A percentile compares a stretch with the other conserved stretches of the same genome.
Conservation (phyloP, 1,140 invertebrate species). For the Dinoponera quadriceps region DNA sequence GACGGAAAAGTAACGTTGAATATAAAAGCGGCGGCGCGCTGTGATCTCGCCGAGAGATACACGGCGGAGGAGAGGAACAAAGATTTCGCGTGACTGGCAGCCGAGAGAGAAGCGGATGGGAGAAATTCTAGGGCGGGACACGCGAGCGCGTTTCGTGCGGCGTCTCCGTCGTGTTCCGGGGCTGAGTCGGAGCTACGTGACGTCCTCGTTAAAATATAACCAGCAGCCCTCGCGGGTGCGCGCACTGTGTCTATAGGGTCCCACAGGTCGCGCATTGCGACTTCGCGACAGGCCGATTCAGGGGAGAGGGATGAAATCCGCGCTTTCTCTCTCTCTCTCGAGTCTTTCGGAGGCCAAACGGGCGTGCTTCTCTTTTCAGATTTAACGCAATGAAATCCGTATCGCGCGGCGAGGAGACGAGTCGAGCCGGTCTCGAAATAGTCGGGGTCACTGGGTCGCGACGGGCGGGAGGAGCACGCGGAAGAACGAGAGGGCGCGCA, state of each 20-base stretch:
- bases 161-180: conserved; percentile 27
- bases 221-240: not conserved
- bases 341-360: not conserved
- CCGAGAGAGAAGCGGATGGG: conserved; percentile 26
- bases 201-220: conserved; percentile 62
- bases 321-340: too few relatives aligned
- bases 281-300: conserved; percentile 26
- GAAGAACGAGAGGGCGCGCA: not conserved
- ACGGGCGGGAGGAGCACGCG: not conserved
- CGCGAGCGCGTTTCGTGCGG: conserved; percentile 1
- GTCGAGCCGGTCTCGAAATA: not conserved
- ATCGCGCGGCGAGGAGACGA: not conserved
- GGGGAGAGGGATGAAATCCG: conserved; percentile 9
- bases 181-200: conserved; percentile 28
- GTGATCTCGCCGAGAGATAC: conserved; percentile 35
- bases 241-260: conserved; percentile 15
- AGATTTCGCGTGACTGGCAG: conserved; percentile 55
- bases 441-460: conserved; percentile 16
- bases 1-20: conserved; percentile 43
- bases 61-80: not conserved
- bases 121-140: conserved; percentile 30
- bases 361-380: not conserved
- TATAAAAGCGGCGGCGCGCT: conserved; percentile 27
- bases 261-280: conserved; percentile 17
- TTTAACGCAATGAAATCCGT: conserved; percentile 9